These are phyloP conservation scores for Cryptocephalus moraei DNA, from an alignment of 2,888 invertebrate species.

Conservation along the genomic window DNA sequence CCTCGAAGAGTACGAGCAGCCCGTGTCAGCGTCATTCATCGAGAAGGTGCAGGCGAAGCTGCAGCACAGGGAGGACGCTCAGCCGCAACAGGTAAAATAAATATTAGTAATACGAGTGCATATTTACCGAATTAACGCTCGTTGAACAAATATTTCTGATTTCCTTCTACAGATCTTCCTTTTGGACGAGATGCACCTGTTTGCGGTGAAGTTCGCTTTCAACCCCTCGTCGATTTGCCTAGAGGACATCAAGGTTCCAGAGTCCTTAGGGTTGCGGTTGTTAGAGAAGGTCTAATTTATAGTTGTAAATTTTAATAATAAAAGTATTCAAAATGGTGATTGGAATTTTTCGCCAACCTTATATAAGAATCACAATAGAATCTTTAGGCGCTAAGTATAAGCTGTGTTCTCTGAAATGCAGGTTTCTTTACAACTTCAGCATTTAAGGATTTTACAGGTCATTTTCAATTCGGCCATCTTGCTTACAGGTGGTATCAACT, in stretches of 20 bases:
- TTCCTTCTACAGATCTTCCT: constrained; percentile 66
- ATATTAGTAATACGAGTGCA: not conserved
- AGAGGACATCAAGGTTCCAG: constrained; percentile 84
- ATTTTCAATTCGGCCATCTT: too few relatives aligned
- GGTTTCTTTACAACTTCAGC: too few relatives aligned
- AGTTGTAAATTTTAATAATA: too few relatives aligned
- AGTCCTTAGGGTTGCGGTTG: constrained; percentile 57
- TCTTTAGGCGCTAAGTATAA: too few relatives aligned
- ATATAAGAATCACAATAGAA: too few relatives aligned
- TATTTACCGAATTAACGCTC: too few relatives aligned
- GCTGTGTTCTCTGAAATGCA: too few relatives aligned
- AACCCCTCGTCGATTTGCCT: constrained; percentile 75
- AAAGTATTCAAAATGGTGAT: too few relatives aligned
- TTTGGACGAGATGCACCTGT: constrained; percentile 79
- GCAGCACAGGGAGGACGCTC: constrained; percentile 39
- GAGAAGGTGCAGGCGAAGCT: constrained; percentile 70
- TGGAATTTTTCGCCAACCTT: too few relatives aligned
- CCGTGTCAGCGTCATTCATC: constrained; percentile 74
- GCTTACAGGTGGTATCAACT: too few relatives aligned
- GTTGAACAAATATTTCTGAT: constrained; percentile 26
- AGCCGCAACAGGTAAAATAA: constrained; percentile 27
- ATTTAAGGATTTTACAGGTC: too few relatives aligned
- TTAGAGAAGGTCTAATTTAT: constrained; percentile 45
- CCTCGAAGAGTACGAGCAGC: constrained; percentile 76
- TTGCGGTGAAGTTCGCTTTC: constrained; percentile 77